phyloP scores from a whole-genome alignment of 2,888 invertebrate genomes.

The Lasioglossum malachurum region DNA sequence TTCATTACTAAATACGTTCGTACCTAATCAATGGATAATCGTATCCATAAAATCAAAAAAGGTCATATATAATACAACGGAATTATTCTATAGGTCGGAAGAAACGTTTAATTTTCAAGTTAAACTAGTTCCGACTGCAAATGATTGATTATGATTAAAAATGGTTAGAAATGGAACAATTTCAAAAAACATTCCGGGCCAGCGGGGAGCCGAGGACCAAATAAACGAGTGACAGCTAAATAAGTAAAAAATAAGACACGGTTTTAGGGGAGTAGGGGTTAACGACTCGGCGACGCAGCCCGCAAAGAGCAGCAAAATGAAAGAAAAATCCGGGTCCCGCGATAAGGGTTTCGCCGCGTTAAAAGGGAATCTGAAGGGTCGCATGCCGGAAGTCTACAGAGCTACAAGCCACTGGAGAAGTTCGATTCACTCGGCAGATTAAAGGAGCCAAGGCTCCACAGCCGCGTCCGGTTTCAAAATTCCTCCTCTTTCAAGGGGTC shows the following conservation, averaged over 20 bases:
- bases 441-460: background rate
- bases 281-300: background rate
- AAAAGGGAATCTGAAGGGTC: background rate
- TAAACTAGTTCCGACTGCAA: no score
- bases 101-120: no score
- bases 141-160: no score
- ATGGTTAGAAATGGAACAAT: background rate
- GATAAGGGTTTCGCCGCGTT: background rate
- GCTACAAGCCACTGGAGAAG: background rate
- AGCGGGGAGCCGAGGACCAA: no score
- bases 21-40: no score
- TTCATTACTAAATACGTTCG: no score
- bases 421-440: background rate
- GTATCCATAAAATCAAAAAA: no score
- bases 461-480: conserved; percentile 5
- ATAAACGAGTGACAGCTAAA: background rate
- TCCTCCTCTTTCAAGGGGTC: background rate
- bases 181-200: background rate
- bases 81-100: no score
- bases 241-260: background rate
- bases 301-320: background rate
- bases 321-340: background rate
- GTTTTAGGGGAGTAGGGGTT: background rate
- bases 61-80: no score
- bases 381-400: background rate